Evolutionary conservation across 2,888 invertebrate genomes (phyloP).

Genomic region (Andrena trimmerana): DNA sequence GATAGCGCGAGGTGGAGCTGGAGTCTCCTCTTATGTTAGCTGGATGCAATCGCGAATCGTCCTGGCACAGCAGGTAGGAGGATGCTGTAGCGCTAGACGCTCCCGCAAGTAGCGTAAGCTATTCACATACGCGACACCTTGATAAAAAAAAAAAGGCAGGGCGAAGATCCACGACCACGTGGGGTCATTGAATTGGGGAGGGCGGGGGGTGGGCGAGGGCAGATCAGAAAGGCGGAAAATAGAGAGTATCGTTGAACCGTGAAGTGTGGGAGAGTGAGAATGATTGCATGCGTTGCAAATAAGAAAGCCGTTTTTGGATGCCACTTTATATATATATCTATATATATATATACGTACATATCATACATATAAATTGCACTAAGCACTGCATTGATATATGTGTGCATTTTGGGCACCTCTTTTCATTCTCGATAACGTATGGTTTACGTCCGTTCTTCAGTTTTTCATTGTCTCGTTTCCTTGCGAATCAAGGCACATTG

Average conservation of each 20-base stretch:
- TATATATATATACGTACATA: conserved; percentile 82
- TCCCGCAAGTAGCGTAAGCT: conserved; percentile 84
- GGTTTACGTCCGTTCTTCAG: conserved; percentile 76
- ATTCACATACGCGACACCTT: conserved; percentile 68
- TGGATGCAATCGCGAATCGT: conserved; percentile 61
- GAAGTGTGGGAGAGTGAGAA: conserved; percentile 85
- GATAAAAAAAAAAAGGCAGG: background rate
- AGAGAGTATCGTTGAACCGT: conserved; percentile 67
- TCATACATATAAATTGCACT: conserved; percentile 85
- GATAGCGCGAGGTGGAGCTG: conserved; percentile 8
- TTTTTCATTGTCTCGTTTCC: conserved; percentile 75
- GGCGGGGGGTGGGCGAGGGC: background rate
- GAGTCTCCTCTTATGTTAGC: background rate
- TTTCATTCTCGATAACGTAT: conserved; percentile 84
- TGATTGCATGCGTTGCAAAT: conserved; percentile 85
- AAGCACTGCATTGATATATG: conserved; percentile 85
- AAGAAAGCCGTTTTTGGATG: conserved; percentile 84
- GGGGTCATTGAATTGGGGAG: conserved; percentile 22
- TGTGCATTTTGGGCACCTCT: conserved; percentile 85
- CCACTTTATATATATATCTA: conserved; percentile 82
- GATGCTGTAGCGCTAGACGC: conserved; percentile 81
- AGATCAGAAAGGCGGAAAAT: conserved; percentile 51
- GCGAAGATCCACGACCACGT: conserved; percentile 14
- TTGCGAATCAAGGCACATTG: conserved; percentile 65
- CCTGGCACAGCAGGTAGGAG: conserved; percentile 83